Evolutionary conservation across 1,140 invertebrate species (phyloP).

Genomic region (Conus ventricosus): DNA sequence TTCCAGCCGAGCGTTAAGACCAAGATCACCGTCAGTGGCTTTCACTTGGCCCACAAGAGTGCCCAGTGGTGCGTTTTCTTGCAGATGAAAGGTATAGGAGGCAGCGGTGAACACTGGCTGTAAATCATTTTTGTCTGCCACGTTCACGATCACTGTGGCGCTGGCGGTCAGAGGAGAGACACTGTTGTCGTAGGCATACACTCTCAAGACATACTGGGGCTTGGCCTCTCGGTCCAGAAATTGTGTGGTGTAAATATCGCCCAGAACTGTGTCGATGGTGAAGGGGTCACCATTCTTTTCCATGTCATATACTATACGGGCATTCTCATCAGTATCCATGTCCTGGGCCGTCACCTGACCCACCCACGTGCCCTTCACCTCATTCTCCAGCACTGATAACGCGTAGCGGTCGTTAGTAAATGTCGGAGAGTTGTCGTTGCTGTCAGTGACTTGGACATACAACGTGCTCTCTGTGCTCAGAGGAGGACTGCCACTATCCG

Average conservation of each 20-base stretch:
- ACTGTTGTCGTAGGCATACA: slow-evolving; percentile 86
- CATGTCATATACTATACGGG: slow-evolving; percentile 42
- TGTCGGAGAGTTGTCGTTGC: slow-evolving; percentile 53
- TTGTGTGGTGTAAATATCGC: slow-evolving; percentile 60
- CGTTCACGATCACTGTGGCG: slow-evolving; percentile 83
- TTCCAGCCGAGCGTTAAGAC: slow-evolving; percentile 90
- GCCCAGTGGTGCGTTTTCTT: slow-evolving; percentile 88
- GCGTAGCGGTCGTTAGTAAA: slow-evolving; percentile 45
- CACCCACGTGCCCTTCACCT: slow-evolving; percentile 31
- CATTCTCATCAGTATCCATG: slow-evolving; percentile 77
- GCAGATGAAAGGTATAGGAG: slow-evolving; percentile 84
- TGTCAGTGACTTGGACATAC: slow-evolving; percentile 47
- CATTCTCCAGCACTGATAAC: slow-evolving; percentile 44
- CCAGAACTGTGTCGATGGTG: slow-evolving; percentile 77
- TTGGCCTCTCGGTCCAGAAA: slow-evolving; percentile 85
- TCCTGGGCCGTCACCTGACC: slow-evolving; percentile 47
- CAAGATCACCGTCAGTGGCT: slow-evolving; percentile 92
- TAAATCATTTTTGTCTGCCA: slow-evolving; percentile 96
- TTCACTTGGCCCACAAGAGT: slow-evolving; percentile 89
- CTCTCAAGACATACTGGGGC: slow-evolving; percentile 84
- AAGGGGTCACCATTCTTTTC: slow-evolving; percentile 53
- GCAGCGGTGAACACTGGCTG: slow-evolving; percentile 89
- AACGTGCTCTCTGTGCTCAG: slow-evolving; percentile 34
- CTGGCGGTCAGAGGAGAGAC: slow-evolving; percentile 84
- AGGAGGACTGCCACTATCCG: slow-evolving; percentile 48